Conservation (phyloP, 2,113 vertebrate genomes). For the Siniperca knerii region DNA sequence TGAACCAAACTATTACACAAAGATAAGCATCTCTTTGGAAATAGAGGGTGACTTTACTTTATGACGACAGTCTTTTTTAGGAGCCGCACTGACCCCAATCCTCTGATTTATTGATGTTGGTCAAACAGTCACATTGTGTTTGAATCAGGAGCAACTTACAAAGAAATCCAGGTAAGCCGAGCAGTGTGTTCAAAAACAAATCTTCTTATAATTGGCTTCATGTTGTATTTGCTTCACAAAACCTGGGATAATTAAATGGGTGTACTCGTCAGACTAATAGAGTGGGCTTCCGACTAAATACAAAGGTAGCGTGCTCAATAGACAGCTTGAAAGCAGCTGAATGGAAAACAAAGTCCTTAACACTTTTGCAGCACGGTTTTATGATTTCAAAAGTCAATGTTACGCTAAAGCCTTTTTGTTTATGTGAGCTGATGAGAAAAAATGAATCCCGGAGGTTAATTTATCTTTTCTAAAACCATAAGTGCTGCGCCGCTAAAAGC, state of each 20-base stretch:
- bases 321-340: not conserved
- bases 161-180: not conserved
- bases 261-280: not conserved
- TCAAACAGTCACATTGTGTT: not conserved
- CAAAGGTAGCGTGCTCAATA: not conserved
- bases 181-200: not conserved
- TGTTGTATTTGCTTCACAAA: not conserved
- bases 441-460: not conserved
- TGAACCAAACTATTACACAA: not conserved
- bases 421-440: not conserved
- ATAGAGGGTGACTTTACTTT: no score
- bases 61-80: no score
- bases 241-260: not conserved
- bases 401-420: not conserved
- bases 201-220: not conserved
- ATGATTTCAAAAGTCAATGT: not conserved
- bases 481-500: not conserved
- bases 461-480: slow-evolving; percentile 9
- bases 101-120: not conserved
- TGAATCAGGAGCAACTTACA: not conserved
- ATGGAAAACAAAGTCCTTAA: not conserved
- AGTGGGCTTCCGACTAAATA: not conserved
- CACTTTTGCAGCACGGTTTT: not conserved
- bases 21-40: no score
- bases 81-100: no score